These are phyloP conservation scores for Phoebastria nigripes DNA, from an alignment of 2,797 vertebrate species.

Conservation along the genomic window DNA sequence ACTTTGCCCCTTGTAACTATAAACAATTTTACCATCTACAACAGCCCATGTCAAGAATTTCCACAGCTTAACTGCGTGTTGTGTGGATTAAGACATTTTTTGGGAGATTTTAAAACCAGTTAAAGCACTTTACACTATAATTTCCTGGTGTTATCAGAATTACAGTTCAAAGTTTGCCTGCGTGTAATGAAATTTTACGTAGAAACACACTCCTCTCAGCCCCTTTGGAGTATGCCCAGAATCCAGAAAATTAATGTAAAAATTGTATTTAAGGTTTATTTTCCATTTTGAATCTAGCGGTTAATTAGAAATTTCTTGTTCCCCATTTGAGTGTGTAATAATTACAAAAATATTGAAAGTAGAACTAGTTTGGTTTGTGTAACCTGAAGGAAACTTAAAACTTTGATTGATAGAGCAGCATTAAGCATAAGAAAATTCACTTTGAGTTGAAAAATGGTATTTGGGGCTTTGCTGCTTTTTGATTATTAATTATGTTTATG, in stretches of 20 bases:
- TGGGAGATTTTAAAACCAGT: background rate
- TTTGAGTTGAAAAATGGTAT: background rate
- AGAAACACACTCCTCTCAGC: background rate
- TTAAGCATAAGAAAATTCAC: background rate
- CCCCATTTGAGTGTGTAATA: background rate
- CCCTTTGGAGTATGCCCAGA: background rate
- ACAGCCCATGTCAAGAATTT: background rate
- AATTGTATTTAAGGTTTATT: background rate
- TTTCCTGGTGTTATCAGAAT: background rate
- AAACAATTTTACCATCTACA: background rate
- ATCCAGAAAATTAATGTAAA: background rate
- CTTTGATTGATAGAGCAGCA: background rate
- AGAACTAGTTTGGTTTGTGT: background rate
- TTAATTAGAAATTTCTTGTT: background rate
- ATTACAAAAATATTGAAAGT: background rate
- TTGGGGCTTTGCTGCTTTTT: background rate
- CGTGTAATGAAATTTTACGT: background rate
- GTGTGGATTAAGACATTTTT: background rate
- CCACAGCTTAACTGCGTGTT: background rate
- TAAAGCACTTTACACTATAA: background rate
- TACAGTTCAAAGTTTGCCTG: background rate
- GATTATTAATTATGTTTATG: background rate
- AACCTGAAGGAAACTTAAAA: background rate
- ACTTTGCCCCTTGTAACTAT: background rate
- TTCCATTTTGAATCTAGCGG: background rate